These are phyloP conservation scores for Didymodactylos carnosus DNA, from an alignment of 2,888 invertebrate species.

Conservation along the genomic window DNA sequence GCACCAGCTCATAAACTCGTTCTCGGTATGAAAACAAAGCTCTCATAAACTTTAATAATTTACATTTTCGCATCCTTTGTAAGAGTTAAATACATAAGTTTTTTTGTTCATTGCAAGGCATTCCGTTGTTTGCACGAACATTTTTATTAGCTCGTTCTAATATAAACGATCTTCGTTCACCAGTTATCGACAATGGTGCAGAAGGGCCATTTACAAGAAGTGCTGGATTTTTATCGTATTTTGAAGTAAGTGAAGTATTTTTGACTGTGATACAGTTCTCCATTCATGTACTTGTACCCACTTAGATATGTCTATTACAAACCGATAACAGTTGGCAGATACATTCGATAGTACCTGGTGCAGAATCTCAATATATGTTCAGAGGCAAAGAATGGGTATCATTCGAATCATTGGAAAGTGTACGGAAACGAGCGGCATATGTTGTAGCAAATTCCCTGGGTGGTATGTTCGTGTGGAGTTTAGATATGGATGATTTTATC, in stretches of 20 bases:
- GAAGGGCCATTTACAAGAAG: slow-evolving; percentile 8
- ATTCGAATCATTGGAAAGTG: slow-evolving; percentile 6
- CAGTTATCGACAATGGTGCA: not conserved
- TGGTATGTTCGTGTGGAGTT: slow-evolving; percentile 9
- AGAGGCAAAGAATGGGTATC: slow-evolving; percentile 8
- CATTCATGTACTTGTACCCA: not conserved
- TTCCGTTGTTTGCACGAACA: slow-evolving; percentile 11
- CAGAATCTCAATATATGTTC: slow-evolving; percentile 2
- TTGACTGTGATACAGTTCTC: too few species aligned
- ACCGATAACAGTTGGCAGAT: not conserved
- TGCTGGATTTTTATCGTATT: slow-evolving; percentile 12
- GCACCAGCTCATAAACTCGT: slow-evolving; percentile 12
- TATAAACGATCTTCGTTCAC: not conserved
- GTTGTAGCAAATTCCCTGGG: slow-evolving; percentile 12
- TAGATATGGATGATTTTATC: slow-evolving; percentile 10
- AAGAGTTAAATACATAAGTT: not conserved
- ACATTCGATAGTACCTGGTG: not conserved
- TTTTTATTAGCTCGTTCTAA: slow-evolving; percentile 1
- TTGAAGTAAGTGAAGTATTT: not conserved
- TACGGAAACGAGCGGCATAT: slow-evolving; percentile 13
- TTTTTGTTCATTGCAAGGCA: too few species aligned
- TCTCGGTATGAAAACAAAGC: too few species aligned
- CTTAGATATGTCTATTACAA: not conserved
- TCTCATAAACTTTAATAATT: not conserved
- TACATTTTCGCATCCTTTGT: not conserved